These are phyloP conservation scores for Podotricha telesiphe DNA, from an alignment of 2,888 invertebrate genomes.

Conservation along the genomic window DNA sequence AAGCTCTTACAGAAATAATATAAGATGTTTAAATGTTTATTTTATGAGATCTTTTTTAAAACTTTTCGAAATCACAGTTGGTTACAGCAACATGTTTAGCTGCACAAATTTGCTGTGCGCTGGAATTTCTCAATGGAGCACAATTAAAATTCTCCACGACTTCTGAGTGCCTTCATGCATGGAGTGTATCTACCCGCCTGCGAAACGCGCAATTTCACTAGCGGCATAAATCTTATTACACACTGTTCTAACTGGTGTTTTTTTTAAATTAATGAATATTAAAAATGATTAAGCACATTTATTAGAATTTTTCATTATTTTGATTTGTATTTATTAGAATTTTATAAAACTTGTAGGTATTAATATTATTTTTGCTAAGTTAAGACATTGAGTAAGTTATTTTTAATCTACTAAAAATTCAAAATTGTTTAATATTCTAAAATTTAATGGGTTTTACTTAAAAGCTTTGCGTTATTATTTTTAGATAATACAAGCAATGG, in stretches of 20 bases:
- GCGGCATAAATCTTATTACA: constrained; percentile 70
- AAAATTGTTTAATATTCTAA: no score
- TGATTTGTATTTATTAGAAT: background rate
- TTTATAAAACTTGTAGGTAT: no score
- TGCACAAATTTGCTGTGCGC: constrained; percentile 68
- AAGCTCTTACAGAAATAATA: background rate
- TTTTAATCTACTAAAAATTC: no score
- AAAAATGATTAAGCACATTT: background rate
- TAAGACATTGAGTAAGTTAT: no score
- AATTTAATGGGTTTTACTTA: no score
- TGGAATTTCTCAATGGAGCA: constrained; percentile 75
- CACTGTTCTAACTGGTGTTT: constrained; percentile 58
- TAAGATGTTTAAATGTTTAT: background rate
- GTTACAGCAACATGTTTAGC: constrained; percentile 66
- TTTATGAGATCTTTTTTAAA: background rate
- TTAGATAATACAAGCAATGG: no score
- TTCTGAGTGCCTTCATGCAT: constrained; percentile 64
- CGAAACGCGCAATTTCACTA: constrained; percentile 68
- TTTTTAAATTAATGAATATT: constrained; percentile 62
- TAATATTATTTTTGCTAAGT: no score
- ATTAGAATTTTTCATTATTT: background rate
- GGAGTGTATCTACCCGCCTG: constrained; percentile 55
- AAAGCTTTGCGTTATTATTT: no score
- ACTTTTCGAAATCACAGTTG: constrained; percentile 57
- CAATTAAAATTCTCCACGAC: constrained; percentile 78